Conservation (phyloP, 2,888 invertebrate species). For the Brachycybe producta region DNA sequence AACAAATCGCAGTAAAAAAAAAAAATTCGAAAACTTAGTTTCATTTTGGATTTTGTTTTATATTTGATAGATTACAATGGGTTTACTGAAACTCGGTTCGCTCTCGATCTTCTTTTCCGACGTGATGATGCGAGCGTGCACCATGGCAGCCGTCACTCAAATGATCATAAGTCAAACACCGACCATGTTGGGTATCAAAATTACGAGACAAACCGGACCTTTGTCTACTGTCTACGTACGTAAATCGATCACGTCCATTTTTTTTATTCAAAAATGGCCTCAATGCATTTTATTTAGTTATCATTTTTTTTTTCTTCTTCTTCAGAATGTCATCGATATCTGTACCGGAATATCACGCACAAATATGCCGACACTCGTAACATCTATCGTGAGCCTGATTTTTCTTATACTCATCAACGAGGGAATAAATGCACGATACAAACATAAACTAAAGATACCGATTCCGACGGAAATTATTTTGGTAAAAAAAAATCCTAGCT, state of each 20-base stretch:
- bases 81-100: conserved; percentile 9
- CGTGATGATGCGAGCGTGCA: conserved; percentile 15
- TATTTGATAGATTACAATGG: conserved; percentile 9
- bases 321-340: background rate
- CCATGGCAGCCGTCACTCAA: conserved; percentile 14
- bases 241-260: background rate
- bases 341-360: background rate
- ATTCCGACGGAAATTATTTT: conserved; percentile 4
- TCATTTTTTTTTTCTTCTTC: too few relatives aligned
- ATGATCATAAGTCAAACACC: conserved; percentile 15
- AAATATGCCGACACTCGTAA: background rate
- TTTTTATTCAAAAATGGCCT: background rate
- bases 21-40: too few relatives aligned
- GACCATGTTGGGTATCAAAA: conserved; percentile 6
- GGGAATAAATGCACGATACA: conserved; percentile 2
- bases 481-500: too few relatives aligned
- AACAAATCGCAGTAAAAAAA: too few relatives aligned
- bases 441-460: background rate
- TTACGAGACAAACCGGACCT: background rate
- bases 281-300: too few relatives aligned
- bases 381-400: background rate
- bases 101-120: conserved; percentile 12
- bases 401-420: background rate
- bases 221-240: conserved; percentile 11
- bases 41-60: too few relatives aligned